phyloP scores from a whole-genome alignment of 2,888 invertebrate species.

The Xestobium rufovillosum region DNA sequence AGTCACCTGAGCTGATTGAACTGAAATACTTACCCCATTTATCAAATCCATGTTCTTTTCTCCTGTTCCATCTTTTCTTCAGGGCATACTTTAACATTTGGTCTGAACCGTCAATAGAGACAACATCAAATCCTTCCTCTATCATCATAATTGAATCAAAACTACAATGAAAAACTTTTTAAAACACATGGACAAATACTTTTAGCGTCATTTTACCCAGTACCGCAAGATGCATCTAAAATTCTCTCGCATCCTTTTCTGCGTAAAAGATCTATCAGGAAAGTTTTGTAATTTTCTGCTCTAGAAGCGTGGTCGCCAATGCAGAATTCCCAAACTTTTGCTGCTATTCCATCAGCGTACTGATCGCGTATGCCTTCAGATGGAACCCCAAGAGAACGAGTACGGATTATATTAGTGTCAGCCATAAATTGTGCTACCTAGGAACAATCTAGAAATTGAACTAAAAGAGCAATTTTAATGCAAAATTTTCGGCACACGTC shows the following conservation, averaged over 20 bases:
- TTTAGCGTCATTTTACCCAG: constrained; percentile 55
- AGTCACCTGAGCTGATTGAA: no score
- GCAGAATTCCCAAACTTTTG: constrained; percentile 84
- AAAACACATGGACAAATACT: no score
- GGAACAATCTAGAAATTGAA: no score
- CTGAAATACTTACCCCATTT: constrained; percentile 63
- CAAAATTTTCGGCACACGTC: no score
- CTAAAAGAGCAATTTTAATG: no score
- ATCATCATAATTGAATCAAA: constrained; percentile 83
- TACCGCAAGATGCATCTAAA: constrained; percentile 84
- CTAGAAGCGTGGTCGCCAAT: constrained; percentile 80
- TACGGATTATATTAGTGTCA: no score
- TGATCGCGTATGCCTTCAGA: constrained; percentile 76
- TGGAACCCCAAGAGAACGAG: no score
- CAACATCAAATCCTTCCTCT: constrained; percentile 80
- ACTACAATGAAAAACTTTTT: no score
- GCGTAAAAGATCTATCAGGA: constrained; percentile 63
- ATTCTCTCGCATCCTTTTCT: constrained; percentile 64
- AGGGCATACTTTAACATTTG: constrained; percentile 88
- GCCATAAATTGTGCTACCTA: no score
- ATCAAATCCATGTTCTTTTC: constrained; percentile 71
- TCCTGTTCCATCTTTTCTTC: constrained; percentile 75
- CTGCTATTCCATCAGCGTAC: constrained; percentile 87
- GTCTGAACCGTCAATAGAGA: constrained; percentile 84
- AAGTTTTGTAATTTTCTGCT: constrained; percentile 76